These are phyloP conservation scores for Neolamprologus kungweensis DNA, from an alignment of 2,113 vertebrate genomes.

Conservation along the genomic window DNA sequence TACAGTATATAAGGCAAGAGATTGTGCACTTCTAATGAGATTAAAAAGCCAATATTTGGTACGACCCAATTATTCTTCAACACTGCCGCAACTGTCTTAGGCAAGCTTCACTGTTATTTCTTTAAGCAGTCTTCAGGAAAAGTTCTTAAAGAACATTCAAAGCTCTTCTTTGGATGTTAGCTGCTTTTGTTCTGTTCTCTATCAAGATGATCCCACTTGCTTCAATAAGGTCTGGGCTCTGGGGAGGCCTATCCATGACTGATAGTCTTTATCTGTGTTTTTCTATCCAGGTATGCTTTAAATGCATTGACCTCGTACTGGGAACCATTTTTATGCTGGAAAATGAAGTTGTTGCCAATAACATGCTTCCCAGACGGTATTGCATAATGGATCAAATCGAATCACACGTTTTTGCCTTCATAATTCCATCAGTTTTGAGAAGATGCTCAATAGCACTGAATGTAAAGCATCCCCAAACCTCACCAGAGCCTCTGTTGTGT, in stretches of 20 bases:
- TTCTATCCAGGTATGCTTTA: background rate
- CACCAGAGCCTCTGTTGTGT: background rate
- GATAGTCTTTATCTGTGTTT: background rate
- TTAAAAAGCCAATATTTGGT: background rate
- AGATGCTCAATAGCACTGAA: background rate
- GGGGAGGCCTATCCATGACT: background rate
- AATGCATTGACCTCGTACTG: background rate
- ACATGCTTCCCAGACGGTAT: background rate
- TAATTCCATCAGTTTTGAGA: background rate
- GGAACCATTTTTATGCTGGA: background rate
- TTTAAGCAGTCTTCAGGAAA: background rate
- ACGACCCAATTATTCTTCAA: background rate
- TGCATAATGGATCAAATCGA: background rate
- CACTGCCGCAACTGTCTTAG: background rate
- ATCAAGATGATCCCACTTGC: background rate
- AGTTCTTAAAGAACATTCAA: background rate
- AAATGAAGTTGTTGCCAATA: background rate
- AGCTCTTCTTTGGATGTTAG: background rate
- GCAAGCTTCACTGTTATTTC: background rate
- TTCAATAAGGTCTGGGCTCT: background rate
- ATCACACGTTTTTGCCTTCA: background rate
- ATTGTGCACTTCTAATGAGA: background rate
- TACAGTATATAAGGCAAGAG: background rate
- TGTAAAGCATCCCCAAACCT: background rate
- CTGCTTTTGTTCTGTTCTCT: background rate